These are phyloP conservation scores for Caenorhabditis sp. DNA, from an alignment of 2,888 invertebrate genomes.

Conservation along the genomic window DNA sequence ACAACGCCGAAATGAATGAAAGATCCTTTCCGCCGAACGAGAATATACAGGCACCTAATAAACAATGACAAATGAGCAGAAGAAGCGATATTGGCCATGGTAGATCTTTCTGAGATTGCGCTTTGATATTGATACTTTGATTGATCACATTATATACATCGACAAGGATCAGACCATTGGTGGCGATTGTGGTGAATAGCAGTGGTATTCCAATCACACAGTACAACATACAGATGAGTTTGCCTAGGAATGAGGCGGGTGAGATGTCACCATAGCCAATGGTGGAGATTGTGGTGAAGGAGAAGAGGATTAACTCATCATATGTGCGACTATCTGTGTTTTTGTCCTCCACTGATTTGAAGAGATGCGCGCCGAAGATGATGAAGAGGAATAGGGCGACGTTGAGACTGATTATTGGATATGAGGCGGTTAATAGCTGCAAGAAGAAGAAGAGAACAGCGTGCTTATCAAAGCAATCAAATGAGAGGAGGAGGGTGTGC, in stretches of 20 bases:
- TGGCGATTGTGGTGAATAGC: constrained; percentile 56
- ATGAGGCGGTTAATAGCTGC: constrained; percentile 31
- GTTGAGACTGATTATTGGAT: constrained; percentile 46
- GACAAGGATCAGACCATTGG: constrained; percentile 54
- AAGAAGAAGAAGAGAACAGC: background rate
- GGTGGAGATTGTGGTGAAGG: constrained; percentile 59
- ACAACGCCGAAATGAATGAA: constrained; percentile 53
- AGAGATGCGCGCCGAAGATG: constrained; percentile 45
- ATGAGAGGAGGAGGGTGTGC: constrained; percentile 7
- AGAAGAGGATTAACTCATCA: constrained; percentile 48
- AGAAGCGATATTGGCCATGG: constrained; percentile 46
- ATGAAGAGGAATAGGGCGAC: constrained; percentile 40
- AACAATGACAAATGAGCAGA: constrained; percentile 48
- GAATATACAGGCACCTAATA: constrained; percentile 57
- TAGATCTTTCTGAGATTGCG: constrained; percentile 22
- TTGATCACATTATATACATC: constrained; percentile 52
- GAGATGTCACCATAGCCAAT: constrained; percentile 63
- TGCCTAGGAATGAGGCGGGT: constrained; percentile 32
- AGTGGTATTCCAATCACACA: constrained; percentile 59
- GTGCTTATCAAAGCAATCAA: background rate
- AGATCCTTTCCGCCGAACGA: constrained; percentile 54
- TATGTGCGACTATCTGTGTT: constrained; percentile 24
- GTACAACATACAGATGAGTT: constrained; percentile 51
- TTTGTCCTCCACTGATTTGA: constrained; percentile 30
- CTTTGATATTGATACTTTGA: constrained; percentile 17